A percentile compares a stretch with the other conserved stretches of the same genome.
Evolutionary conservation across 2,888 invertebrate species (phyloP).

Genomic region (Liopterus haemorrhoidalis): DNA sequence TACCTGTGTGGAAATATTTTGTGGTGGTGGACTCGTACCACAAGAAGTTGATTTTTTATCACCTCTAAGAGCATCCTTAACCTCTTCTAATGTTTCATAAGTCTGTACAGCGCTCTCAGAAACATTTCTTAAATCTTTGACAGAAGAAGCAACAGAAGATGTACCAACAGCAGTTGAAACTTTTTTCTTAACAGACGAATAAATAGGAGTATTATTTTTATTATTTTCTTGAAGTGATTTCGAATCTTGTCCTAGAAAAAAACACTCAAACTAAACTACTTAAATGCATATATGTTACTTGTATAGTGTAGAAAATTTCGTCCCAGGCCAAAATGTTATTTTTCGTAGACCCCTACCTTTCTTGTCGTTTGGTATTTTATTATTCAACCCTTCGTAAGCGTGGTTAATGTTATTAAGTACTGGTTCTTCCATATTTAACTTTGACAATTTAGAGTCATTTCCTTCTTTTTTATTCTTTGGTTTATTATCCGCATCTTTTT

Average conservation of each 20-base stretch:
- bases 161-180: conserved; percentile 59
- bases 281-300: conserved; percentile 30
- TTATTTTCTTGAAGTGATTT: conserved; percentile 17
- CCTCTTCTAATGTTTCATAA: conserved; percentile 12
- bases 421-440: too few species aligned
- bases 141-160: conserved; percentile 53
- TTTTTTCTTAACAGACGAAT: conserved; percentile 34
- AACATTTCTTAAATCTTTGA: conserved; percentile 24
- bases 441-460: too few species aligned
- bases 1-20: conserved; percentile 77
- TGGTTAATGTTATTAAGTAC: too few species aligned
- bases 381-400: too few species aligned
- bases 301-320: conserved; percentile 50
- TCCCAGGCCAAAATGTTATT: conserved; percentile 69
- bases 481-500: conserved; percentile 18
- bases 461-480: conserved; percentile 24
- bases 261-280: conserved; percentile 11
- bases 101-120: conserved; percentile 23
- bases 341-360: conserved; percentile 68
- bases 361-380: conserved; percentile 45
- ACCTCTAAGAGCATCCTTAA: conserved; percentile 22
- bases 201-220: conserved; percentile 18
- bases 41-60: conserved; percentile 49
- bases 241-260: too few species aligned
- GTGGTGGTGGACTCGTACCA: conserved; percentile 81